phyloP scores from a whole-genome alignment of 2,888 invertebrate genomes.

The Phortica magna region DNA sequence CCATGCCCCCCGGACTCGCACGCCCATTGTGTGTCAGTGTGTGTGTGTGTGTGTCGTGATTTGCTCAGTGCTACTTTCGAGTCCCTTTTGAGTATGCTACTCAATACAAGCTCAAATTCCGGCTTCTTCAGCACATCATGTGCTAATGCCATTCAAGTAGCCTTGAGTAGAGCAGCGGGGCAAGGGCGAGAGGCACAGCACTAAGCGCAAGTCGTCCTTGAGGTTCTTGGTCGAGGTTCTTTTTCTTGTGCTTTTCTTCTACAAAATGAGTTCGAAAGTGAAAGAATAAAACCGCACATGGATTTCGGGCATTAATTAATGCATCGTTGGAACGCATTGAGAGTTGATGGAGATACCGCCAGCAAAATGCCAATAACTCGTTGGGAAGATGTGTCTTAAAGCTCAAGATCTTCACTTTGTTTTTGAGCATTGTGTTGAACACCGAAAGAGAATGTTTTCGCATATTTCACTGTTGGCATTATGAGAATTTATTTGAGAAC shows the following conservation, averaged over 20 bases:
- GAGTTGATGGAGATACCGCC: too few relatives aligned
- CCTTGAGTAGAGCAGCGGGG: neutral
- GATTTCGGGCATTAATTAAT: too few relatives aligned
- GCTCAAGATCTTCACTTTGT: too few relatives aligned
- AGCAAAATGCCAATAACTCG: too few relatives aligned
- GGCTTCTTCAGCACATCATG: neutral
- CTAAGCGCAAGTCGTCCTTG: neutral
- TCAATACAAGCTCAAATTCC: conserved; percentile 20
- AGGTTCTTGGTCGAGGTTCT: neutral
- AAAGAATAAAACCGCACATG: too few relatives aligned
- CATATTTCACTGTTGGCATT: too few relatives aligned
- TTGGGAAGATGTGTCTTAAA: too few relatives aligned
- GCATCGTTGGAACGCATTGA: too few relatives aligned
- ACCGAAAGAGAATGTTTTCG: too few relatives aligned
- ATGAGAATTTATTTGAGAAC: too few relatives aligned
- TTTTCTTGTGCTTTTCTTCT: neutral
- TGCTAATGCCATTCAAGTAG: neutral
- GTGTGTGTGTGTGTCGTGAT: conserved; percentile 49
- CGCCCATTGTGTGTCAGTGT: neutral
- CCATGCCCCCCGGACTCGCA: neutral
- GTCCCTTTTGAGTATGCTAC: conserved; percentile 14
- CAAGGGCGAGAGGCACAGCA: neutral
- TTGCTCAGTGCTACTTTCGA: conserved; percentile 34
- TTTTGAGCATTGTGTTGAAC: too few relatives aligned
- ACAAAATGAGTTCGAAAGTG: too few relatives aligned